Evolutionary conservation across 2,113 vertebrate genomes (phyloP), one percentile per base, ranked within the genome.

Genomic region (Cryptoleucopteryx plumbea): DNA sequence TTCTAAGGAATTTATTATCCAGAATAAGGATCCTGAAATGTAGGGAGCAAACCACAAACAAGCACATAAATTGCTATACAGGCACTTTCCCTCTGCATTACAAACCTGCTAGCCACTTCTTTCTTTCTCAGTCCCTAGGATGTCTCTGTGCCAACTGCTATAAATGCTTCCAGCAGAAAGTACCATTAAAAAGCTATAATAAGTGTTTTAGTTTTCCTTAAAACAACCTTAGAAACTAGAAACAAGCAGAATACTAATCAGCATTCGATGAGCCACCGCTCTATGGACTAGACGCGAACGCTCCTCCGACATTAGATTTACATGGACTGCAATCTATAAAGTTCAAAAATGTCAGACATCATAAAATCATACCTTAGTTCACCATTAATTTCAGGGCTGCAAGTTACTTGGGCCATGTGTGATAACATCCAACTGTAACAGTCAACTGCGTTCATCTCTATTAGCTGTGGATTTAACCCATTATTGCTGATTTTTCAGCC

Each of bases 241-340:
- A 82, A 48, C 16, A 65, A 71, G 48, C 18, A 68, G 68, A 79
- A 77, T 56, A 29, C 16, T 50, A 40, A 29, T 43, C 8, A 59
- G 8, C 29, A 38, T 73, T 84, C 3, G 2, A 22, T 45, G 17
- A 86, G 16, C 20, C 43, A 31, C 9, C 0, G 0, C 10, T 67
- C 26, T 38, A 0, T 8, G 23, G n/a, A 42, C 21, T 23, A 63
- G 50, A 74, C 1, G 0, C 0, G 1, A 75, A 43, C 14, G 5
- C 2, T 89, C 11, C 26, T 86, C 65, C 6, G 1, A 63, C 1
- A 74, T 20, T 36, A 47, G 18, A 43, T 47, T 82, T 67, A 43
- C 38, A n/a, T 0, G 0, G 29, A 74, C 42, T 63, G 16, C 9
- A 71, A 32, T 8, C 5, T 50, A 6, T 26, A 23, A 87, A 68